Base-by-base conservation (phyloP, 2,888 invertebrate species). In the Digitonthophagus gazella region DNA sequence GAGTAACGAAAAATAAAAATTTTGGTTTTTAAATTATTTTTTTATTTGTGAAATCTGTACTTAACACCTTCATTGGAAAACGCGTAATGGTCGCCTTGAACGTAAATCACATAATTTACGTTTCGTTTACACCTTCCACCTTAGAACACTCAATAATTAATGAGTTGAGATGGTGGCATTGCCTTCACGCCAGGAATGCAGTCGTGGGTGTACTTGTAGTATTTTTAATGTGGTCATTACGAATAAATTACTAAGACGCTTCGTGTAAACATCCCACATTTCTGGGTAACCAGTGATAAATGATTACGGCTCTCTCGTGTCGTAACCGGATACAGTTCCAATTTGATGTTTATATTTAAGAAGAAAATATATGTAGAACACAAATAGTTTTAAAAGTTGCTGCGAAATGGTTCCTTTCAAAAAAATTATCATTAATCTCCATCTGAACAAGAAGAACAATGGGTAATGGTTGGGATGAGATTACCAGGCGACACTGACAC, bases 211-310 rank as follows among this genome's bases (percentile, higher is more conserved):
- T 70, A 58, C 61, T 44, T 56, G 54, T 68, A 67, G 70, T 70
- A 70, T 70, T 70, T 70, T 70, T 70, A 68, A 70, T 70, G 70
- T 68, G 67, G 70, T 70, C 70, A 67, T 70, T 70, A 70, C 65
- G 67, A 70, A 70, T 70, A 70, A 70, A 70, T 68, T 70, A 70
- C 65, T 58, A 64, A 64, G 64, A 61, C 67, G 61, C 64, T 65
- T 63, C 61, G 58, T 68, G 70, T 70, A 70, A 70, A 70, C 70
- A 67, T 67, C 67, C 65, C 61, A 65, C 65, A 61, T 70, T 68
- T 68, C 66, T 69, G 69, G 64, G 66, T 69, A 19, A 57, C 69
- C 57, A 28, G 69, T 64, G 66, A 69, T 69, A 69, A 69, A 69
- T 69, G 6, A 44, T 44, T 44, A 44, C 28, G 11, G 28, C 11